Conservation (phyloP, 2,113 vertebrate species). For the Ancistrus triradiatus region DNA sequence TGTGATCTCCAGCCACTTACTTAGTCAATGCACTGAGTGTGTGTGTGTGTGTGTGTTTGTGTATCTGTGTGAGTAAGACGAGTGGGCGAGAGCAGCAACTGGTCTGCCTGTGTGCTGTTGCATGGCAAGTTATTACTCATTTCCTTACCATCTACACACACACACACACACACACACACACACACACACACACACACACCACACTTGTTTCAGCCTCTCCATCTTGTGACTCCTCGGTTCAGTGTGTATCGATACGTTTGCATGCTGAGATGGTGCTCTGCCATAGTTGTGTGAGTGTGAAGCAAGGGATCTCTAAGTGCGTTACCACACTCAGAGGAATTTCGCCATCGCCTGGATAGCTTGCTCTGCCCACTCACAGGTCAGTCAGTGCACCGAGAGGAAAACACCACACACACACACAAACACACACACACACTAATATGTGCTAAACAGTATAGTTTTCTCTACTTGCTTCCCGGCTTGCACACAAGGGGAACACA, state of each 20-base stretch:
- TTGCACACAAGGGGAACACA: too few relatives aligned
- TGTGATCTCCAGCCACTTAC: conserved; percentile 27
- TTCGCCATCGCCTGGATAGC: conserved; percentile 30
- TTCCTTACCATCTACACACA: conserved; percentile 71
- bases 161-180: conserved; percentile 30
- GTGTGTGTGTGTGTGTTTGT: conserved; percentile 48
- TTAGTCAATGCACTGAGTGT: conserved; percentile 39
- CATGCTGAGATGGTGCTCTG: background rate
- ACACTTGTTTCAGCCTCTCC: conserved; percentile 43
- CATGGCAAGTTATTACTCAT: conserved; percentile 78
- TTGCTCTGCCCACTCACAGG: conserved; percentile 38
- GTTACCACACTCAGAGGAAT: conserved; percentile 28
- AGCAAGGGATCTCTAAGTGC: conserved; percentile 15
- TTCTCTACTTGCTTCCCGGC: too few relatives aligned
- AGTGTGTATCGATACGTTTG: conserved; percentile 14
- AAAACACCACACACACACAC: too few relatives aligned
- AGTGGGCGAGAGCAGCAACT: conserved; percentile 76
- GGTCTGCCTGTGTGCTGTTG: conserved; percentile 73
- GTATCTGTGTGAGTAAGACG: conserved; percentile 71
- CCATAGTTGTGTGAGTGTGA: conserved; percentile 20
- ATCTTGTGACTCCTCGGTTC: conserved; percentile 39
- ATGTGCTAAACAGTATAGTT: too few relatives aligned
- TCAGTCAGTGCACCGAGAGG: too few relatives aligned
- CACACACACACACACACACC: conserved; percentile 27
- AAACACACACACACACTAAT: too few relatives aligned